A percentile compares a stretch with the other conserved stretches of the same genome.
Evolutionary conservation across 2,797 vertebrate genomes (phyloP).

Genomic region (Sparus aurata): DNA sequence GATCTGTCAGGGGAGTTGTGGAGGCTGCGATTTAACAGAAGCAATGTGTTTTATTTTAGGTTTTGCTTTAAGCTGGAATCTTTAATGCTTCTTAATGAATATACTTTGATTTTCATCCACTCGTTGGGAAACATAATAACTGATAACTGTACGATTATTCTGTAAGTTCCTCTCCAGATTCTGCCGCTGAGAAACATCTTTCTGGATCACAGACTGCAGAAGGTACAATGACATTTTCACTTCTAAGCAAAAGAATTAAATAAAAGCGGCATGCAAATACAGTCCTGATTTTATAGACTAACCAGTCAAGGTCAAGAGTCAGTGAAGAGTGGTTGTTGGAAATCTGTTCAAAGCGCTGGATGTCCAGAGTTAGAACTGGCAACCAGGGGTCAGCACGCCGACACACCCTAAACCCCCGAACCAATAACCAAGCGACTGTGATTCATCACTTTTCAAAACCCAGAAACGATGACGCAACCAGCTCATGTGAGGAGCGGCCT

Average conservation of each 20-base stretch:
- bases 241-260: neutral
- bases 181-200: neutral
- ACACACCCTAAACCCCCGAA: slow-evolving; percentile 10
- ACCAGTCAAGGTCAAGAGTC: slow-evolving; percentile 1
- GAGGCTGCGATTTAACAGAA: slow-evolving; percentile 27
- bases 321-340: slow-evolving; percentile 1
- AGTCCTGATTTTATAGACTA: slow-evolving; percentile 15
- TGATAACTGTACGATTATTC: slow-evolving; percentile 1
- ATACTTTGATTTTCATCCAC: neutral
- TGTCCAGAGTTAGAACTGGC: slow-evolving; percentile 11
- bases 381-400: slow-evolving; percentile 19
- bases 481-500: slow-evolving; percentile 43
- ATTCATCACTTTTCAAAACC: slow-evolving; percentile 2
- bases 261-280: neutral
- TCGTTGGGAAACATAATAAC: slow-evolving; percentile 14
- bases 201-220: neutral
- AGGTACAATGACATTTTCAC: slow-evolving; percentile 8
- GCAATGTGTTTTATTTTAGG: slow-evolving; percentile 28
- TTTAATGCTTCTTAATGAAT: slow-evolving; percentile 33
- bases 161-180: slow-evolving; percentile 9
- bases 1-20: slow-evolving; percentile 19
- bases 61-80: slow-evolving; percentile 23
- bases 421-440: slow-evolving; percentile 7
- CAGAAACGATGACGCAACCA: slow-evolving; percentile 30
- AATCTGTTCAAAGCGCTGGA: slow-evolving; percentile 29